Base-by-base conservation (phyloP, 2,888 invertebrate genomes). In the Allophyes oxyacanthae region DNA sequence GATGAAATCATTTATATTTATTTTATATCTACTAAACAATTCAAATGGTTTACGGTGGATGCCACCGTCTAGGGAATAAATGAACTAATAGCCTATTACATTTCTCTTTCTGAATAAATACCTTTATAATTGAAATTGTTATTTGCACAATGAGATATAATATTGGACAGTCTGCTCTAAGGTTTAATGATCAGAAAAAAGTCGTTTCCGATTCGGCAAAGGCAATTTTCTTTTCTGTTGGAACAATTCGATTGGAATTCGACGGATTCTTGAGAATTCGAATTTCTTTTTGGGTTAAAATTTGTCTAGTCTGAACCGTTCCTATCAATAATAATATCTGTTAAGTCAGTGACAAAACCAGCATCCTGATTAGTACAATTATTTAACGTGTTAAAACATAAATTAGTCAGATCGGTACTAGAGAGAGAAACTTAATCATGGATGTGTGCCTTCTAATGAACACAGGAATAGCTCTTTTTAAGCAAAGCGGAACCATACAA, bases 41-140 rank as follows among this genome's bases (percentile, higher is more conserved):
- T 72, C 34, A 60, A 60, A 66, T 43, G 53, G 41, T 49, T 65
- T 56, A 55, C 32, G 40, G 9, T 15, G 52, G 34, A 41, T 51
- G n/a, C 41, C 13, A 43, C 30, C 25, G 42, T 44, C 46, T 38
- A 60, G 52, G 41, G 63, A 69, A 63, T 45, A 61, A 65, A 65
- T 60, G 25, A 48, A 51, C 44, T 59, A 64, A 70, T 66, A 64
- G 42, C 37, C 50, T 60, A 60, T 75, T 64, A 56, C 36, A 42
- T 57, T 59, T 57, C 48, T 49, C 25, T 52, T 53, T 53, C 43
- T 41, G 52, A 61, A 62, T 51, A 62, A 62, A 66, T 58, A 63
- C 52, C 57, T 53, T 70, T 60, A 58, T 70, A 75, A 75, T 76
- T 64, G 71, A 64, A 76, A 67, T 61, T 72, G 72, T 72, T 72